Evolutionary conservation across 2,113 vertebrate species (phyloP), one percentile per base, ranked within the genome.

Genomic region (Madoqua kirkii): DNA sequence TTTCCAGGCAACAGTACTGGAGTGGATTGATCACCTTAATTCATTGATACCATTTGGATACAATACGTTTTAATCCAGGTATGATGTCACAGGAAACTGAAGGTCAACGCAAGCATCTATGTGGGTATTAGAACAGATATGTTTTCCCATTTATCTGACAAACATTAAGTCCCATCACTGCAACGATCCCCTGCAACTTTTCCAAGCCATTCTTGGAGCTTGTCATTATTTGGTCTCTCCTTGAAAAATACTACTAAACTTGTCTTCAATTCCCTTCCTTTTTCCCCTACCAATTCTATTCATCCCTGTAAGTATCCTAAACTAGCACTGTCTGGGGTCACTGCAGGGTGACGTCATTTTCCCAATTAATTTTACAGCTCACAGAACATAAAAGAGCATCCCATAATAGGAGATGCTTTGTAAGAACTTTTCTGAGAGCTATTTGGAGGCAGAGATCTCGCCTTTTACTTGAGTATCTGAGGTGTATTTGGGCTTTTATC

Each of bases 241-340:
- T 64, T 48, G 6, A 1, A 84, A 67, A 96, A n/a, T 33, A 90
- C 74, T 40, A 67, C 87, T 87, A 60, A 84, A 59, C 7, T 8
- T 25, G 31, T 29, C 21, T 93, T 89, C 62, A 84, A 74, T 81
- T 64, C 52, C 29, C 86, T 93, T 83, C 54, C 33, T 89, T 93
- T 84, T 92, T 84, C 48, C 33, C 3, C 54, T 83, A 87, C 64
- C 67, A 93, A 87, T 91, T 91, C 76, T 94, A 60, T 64, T 54
- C 48, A 95, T 89, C 79, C n/a, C 21, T 40, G 29, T 87, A 96
- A 95, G 93, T 74, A 96, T 79, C 60, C 89, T 62, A 89, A 92
- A 96, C 60, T 36, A 48, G 45, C 89, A 84, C 7, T 94, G 96
- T 91, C 40, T 94, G 93, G 88, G 95, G 91, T 96, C 91, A 93